These are phyloP conservation scores for Eunapius fragilis DNA, from an alignment of 37 sponge, comb jelly and placozoan genomes.

Conservation along the genomic window DNA sequence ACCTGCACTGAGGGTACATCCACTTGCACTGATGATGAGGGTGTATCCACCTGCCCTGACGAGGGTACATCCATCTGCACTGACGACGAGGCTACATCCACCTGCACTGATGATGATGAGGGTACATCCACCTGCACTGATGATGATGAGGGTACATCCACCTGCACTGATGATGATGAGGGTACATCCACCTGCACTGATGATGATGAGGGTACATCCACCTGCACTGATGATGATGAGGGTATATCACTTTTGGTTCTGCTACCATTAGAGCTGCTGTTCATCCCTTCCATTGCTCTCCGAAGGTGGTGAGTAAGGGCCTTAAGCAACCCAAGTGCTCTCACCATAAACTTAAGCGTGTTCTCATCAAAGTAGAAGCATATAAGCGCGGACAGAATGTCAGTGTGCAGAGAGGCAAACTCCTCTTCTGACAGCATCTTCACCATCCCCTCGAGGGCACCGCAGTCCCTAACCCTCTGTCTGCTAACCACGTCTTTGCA, in stretches of 20 bases:
- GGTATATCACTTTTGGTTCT: not conserved
- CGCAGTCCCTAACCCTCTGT: conserved; percentile 59
- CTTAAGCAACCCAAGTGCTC: conserved; percentile 35
- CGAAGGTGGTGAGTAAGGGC: conserved; percentile 43
- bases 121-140: no score
- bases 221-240: not conserved
- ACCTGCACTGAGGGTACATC: no score
- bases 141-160: no score
- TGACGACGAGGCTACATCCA: not conserved
- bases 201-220: not conserved
- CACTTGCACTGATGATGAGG: no score
- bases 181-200: no score
- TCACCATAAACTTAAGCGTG: conserved; percentile 68
- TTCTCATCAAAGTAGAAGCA: conserved; percentile 79
- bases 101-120: no score
- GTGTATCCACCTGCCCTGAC: no score
- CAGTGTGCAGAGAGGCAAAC: conserved; percentile 9
- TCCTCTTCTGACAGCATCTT: conserved; percentile 30
- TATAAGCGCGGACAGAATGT: conserved; percentile 61
- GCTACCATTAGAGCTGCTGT: not conserved
- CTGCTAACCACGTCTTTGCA: conserved; percentile 63
- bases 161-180: no score
- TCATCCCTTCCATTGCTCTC: not conserved
- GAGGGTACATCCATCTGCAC: no score
- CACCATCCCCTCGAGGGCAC: conserved; percentile 43